Percentiles rank a stretch among this genome's conserved stretches.
Conservation (phyloP, 2,113 vertebrate species). For the Hippopotamus amphibius region DNA sequence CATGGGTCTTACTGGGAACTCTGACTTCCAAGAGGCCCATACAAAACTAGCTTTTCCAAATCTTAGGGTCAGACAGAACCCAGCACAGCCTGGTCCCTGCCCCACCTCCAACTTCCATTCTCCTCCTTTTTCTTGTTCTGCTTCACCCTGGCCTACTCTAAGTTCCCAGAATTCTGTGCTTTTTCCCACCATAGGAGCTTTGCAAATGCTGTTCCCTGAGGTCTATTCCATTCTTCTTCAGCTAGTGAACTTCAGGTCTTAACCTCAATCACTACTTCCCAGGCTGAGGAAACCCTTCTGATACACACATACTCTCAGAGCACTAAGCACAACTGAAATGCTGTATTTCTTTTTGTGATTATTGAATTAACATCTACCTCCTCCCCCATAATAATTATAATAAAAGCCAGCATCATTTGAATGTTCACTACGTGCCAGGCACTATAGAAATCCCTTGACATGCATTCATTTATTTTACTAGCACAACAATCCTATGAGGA, state of each 20-base stretch:
- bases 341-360: not conserved
- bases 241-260: not conserved
- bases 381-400: not conserved
- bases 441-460: not conserved
- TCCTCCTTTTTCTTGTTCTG: not conserved
- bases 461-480: not conserved
- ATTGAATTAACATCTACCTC: not conserved
- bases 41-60: conserved; percentile 18
- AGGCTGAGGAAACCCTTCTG: not conserved
- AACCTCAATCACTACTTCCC: not conserved
- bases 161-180: not conserved
- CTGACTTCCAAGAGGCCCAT: not conserved
- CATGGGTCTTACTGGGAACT: not conserved
- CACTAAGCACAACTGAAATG: not conserved
- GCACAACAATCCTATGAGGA: not conserved
- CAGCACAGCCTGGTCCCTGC: not conserved
- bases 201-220: not conserved
- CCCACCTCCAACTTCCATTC: not conserved
- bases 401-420: not conserved
- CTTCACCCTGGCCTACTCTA: not conserved
- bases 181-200: not conserved
- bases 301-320: not conserved
- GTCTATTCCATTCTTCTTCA: not conserved
- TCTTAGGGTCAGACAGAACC: not conserved
- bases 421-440: not conserved